Conservation (phyloP, 2,888 invertebrate species). For the Unio delphinus region DNA sequence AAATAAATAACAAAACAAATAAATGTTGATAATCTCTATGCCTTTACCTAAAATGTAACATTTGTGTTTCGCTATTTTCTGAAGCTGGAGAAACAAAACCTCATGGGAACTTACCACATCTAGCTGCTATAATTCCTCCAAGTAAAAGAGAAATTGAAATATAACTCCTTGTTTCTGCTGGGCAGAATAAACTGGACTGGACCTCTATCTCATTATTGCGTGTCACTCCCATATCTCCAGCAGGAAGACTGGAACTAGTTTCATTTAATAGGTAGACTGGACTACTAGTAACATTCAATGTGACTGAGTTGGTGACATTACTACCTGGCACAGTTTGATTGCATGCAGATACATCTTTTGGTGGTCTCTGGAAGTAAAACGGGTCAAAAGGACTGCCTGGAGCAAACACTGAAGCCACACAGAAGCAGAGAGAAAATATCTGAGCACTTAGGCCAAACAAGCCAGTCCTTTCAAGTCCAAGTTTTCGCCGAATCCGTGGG, state of each 20-base stretch:
- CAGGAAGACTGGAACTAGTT: too few relatives aligned
- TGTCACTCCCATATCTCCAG: too few relatives aligned
- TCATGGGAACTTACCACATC: constrained; percentile 61
- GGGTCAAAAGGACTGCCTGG: constrained; percentile 73
- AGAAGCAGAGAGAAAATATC: constrained; percentile 67
- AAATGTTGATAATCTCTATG: neutral
- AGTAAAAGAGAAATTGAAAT: constrained; percentile 63
- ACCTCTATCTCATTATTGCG: too few relatives aligned
- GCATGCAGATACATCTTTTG: neutral
- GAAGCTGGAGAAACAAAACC: neutral
- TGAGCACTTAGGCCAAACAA: constrained; percentile 63
- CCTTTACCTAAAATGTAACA: neutral
- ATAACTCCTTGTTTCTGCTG: constrained; percentile 8
- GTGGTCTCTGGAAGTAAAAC: constrained; percentile 9
- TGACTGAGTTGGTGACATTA: neutral
- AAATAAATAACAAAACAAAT: neutral
- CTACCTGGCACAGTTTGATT: constrained; percentile 1
- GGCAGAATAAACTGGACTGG: too few relatives aligned
- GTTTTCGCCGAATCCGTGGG: constrained; percentile 66
- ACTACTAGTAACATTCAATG: constrained; percentile 2
- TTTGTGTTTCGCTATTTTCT: neutral
- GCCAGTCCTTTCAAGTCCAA: constrained; percentile 68
- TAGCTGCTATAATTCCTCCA: constrained; percentile 64
- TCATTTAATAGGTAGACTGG: neutral
- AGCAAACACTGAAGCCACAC: constrained; percentile 72